A percentile compares a stretch with the other conserved stretches of the same genome.
These are phyloP conservation scores for Poeciliopsis retropinna DNA, from an alignment of 2,113 vertebrate genomes.

Conservation along the genomic window DNA sequence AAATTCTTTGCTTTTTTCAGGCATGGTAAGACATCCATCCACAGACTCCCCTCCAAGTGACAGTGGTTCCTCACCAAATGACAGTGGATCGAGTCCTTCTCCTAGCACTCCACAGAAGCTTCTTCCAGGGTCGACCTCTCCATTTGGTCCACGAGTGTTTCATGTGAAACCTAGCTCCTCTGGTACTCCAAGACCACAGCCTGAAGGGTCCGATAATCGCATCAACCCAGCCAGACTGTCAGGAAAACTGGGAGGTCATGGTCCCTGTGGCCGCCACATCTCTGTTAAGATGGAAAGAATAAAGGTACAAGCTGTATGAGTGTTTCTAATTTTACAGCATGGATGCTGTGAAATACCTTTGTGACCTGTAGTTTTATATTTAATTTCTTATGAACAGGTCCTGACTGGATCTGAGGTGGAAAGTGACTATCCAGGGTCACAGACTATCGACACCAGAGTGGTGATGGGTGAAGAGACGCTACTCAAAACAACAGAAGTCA, in stretches of 20 bases:
- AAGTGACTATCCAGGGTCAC: slow-evolving; percentile 80
- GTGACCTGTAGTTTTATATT: slow-evolving; percentile 6
- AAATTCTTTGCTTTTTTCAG: slow-evolving; percentile 64
- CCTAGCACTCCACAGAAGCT: slow-evolving; percentile 79
- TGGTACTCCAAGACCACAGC: slow-evolving; percentile 83
- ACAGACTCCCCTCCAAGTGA: slow-evolving; percentile 80
- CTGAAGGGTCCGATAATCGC: slow-evolving; percentile 84
- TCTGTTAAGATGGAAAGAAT: slow-evolving; percentile 83
- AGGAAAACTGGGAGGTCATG: slow-evolving; percentile 73
- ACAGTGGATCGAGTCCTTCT: slow-evolving; percentile 79
- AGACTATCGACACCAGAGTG: slow-evolving; percentile 84
- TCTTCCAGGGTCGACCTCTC: slow-evolving; percentile 73
- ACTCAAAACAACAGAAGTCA: slow-evolving; percentile 74
- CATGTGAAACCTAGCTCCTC: slow-evolving; percentile 65
- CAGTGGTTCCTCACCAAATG: slow-evolving; percentile 75
- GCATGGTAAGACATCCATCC: slow-evolving; percentile 78
- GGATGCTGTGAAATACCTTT: background rate
- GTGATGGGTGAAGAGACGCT: slow-evolving; percentile 92
- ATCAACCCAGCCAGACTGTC: slow-evolving; percentile 68
- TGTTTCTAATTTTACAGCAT: slow-evolving; percentile 10
- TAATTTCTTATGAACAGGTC: slow-evolving; percentile 54
- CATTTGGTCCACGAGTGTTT: slow-evolving; percentile 74
- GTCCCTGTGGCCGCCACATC: slow-evolving; percentile 65
- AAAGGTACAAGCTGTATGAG: slow-evolving; percentile 68
- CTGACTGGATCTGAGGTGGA: slow-evolving; percentile 83